phyloP scores from a whole-genome alignment of 2,888 invertebrate species.

The Melikaiella ostensackeni region DNA sequence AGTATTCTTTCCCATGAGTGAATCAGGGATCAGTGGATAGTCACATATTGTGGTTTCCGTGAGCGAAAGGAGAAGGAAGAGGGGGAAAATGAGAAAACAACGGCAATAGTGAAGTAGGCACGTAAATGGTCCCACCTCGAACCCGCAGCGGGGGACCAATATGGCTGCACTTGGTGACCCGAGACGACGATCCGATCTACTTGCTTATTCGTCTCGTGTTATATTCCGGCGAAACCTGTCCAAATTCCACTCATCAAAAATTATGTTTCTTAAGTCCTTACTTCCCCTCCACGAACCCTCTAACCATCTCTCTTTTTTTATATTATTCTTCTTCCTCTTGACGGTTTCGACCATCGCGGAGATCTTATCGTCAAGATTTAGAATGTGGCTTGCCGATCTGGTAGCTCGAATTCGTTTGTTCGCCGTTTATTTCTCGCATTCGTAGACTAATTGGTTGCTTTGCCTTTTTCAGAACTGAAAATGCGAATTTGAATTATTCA shows the following conservation, averaged over 20 bases:
- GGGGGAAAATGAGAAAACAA: constrained; percentile 48
- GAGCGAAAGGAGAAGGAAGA: constrained; percentile 46
- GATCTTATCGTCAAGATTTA: constrained; percentile 65
- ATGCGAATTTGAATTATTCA: neutral
- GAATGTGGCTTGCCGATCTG: constrained; percentile 61
- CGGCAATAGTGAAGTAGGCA: constrained; percentile 55
- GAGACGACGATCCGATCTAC: constrained; percentile 63
- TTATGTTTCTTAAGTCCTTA: constrained; percentile 55
- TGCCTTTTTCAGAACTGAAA: constrained; percentile 26
- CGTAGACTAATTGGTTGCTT: constrained; percentile 60
- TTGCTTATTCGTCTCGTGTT: constrained; percentile 66
- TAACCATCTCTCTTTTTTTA: constrained; percentile 43
- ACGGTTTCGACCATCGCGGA: constrained; percentile 44
- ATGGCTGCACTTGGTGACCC: constrained; percentile 55
- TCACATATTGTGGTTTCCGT: constrained; percentile 47
- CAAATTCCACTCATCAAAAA: constrained; percentile 65
- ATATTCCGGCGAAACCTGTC: constrained; percentile 63
- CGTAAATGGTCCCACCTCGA: constrained; percentile 55
- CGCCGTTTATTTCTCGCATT: constrained; percentile 61
- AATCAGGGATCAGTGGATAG: constrained; percentile 45
- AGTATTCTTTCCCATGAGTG: constrained; percentile 44
- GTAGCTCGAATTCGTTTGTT: constrained; percentile 60
- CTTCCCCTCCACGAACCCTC: constrained; percentile 44
- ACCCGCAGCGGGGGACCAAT: constrained; percentile 51
- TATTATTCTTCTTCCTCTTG: constrained; percentile 41